Evolutionary conservation across 2,113 vertebrate species (phyloP).

Genomic region (Plotosus lineatus): DNA sequence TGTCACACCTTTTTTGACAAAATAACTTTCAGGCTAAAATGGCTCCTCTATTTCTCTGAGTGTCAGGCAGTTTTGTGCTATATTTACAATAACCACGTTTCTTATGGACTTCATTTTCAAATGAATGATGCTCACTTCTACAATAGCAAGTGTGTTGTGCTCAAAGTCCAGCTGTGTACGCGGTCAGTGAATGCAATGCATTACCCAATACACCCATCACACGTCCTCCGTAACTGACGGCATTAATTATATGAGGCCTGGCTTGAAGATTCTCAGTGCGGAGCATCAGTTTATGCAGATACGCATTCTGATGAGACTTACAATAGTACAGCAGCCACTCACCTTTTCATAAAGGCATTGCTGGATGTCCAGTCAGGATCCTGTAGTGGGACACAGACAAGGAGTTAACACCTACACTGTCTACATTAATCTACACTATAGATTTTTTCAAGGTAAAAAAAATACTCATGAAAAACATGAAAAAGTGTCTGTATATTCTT

Average conservation of each 20-base stretch:
- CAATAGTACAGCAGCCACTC: conserved; percentile 50
- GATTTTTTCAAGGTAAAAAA: background rate
- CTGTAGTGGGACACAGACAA: conserved; percentile 72
- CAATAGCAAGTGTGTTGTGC: background rate
- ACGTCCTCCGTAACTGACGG: conserved; percentile 28
- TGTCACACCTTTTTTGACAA: conserved; percentile 55
- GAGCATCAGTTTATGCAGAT: background rate
- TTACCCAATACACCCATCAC: conserved; percentile 2
- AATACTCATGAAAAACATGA: background rate
- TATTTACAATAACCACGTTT: conserved; percentile 9
- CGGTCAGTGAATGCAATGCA: background rate
- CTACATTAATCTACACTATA: background rate
- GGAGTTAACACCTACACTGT: conserved; percentile 49
- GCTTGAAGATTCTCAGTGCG: background rate
- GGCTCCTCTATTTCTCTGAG: background rate
- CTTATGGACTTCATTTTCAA: background rate
- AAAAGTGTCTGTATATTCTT: background rate
- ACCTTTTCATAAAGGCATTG: conserved; percentile 75
- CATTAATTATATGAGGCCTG: conserved; percentile 1
- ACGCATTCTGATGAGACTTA: background rate
- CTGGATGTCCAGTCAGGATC: conserved; percentile 71
- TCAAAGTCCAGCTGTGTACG: background rate
- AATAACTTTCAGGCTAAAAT: conserved; percentile 2
- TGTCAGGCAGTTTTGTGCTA: background rate
- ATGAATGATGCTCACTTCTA: background rate